Base-by-base conservation (phyloP, 1,140 invertebrate genomes). In the Rhopalosiphum maidis region DNA sequence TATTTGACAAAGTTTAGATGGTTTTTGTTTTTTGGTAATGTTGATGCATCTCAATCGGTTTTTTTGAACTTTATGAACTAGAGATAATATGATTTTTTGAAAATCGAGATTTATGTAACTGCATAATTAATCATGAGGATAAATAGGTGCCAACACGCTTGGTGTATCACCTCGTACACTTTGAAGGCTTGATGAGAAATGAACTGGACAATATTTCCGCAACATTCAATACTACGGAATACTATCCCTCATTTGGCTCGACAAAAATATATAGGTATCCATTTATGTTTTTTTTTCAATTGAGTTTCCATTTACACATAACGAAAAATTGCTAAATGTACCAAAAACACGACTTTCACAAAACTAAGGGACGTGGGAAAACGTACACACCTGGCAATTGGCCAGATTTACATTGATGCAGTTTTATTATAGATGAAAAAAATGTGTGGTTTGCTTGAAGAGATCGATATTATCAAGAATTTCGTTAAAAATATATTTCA, bases 281-380 rank as follows among this genome's bases (percentile, higher is more conserved):
- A 77, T 77, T n/a, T 88, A 88, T 46, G 23, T 86, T 43, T 43
- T 87, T 43, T 87, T 88, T 41, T 35, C 30, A 51, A 51, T 51
- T 9, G 87, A 46, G 21, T 86, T 0, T 86, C 41, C 15, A 46
- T 86, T 46, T 86, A 46, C 25, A 86, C 60, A 77, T 35, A 77
- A 77, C 87, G 46, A 88, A 88, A 88, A 54, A 54, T 89, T 54
- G 48, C 87, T 89, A 54, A 89, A 89, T 89, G 48, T 89, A 89
- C 87, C 48, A 55, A 55, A 89, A 89, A 89, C 48, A 55, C 22
- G 35, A 18, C 22, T 54, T 37, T 37, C 7, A 18, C n/a, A 22
- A 89, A 89, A 89, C 87, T 55, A 37, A 37, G 48, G n/a, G 48
- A 89, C 21, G 48, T 55, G 48, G 1, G n/a, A 54, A 89, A 55